A percentile compares a stretch with the other conserved stretches of the same genome.
Conservation (phyloP, 2,888 invertebrate genomes). For the Drosophila monieri region DNA sequence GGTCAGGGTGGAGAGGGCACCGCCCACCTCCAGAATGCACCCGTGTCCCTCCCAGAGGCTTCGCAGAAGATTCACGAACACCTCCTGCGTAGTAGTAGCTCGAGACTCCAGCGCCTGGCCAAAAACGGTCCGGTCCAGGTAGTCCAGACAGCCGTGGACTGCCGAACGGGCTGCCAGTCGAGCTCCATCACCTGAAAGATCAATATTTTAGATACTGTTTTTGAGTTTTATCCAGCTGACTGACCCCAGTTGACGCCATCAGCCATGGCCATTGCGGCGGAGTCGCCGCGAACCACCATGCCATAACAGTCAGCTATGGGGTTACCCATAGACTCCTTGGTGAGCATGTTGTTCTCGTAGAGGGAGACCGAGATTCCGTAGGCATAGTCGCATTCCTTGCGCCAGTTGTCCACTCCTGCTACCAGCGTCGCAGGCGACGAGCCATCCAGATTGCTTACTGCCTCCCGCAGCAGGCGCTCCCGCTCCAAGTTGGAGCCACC, state of each 20-base stretch:
- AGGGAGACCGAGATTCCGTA: constrained; percentile 87
- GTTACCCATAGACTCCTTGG: constrained; percentile 89
- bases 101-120: constrained; percentile 83
- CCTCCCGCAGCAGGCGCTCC: constrained; percentile 81
- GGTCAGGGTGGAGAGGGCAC: constrained; percentile 92
- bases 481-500: constrained; percentile 56
- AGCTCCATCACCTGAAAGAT: constrained; percentile 88
- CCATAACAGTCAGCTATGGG: constrained; percentile 96
- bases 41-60: constrained; percentile 94
- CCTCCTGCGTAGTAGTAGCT: constrained; percentile 87
- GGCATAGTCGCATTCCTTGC: constrained; percentile 83
- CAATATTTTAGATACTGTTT: not conserved
- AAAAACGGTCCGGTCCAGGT: constrained; percentile 90
- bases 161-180: constrained; percentile 93
- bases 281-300: constrained; percentile 89
- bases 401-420: constrained; percentile 84
- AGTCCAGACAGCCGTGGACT: constrained; percentile 92
- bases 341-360: constrained; percentile 93
- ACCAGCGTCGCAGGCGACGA: constrained; percentile 61
- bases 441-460: constrained; percentile 80
- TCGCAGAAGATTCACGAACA: constrained; percentile 90
- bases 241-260: constrained; percentile 96
- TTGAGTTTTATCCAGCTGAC: constrained; percentile 4
- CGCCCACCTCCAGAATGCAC: constrained; percentile 92
- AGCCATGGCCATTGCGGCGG: constrained; percentile 91